phyloP scores from a whole-genome alignment of 2,888 invertebrate genomes.

The Nemurella pictetii region DNA sequence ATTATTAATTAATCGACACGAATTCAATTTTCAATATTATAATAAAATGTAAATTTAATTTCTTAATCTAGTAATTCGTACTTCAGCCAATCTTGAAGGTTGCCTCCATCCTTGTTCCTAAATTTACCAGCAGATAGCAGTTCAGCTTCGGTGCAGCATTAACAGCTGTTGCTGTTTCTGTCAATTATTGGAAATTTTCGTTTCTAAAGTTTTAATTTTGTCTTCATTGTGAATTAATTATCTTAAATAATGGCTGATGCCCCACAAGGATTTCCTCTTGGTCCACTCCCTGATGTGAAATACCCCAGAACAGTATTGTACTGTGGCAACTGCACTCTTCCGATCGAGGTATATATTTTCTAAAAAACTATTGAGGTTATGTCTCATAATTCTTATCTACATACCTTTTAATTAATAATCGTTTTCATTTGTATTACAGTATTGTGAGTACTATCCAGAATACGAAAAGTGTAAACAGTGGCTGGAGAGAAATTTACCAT shows the following conservation, averaged over 20 bases:
- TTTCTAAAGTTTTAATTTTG: not conserved
- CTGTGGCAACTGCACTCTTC: constrained; percentile 93
- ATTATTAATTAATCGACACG: too few relatives aligned
- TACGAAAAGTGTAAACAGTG: constrained; percentile 97
- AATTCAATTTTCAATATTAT: too few relatives aligned
- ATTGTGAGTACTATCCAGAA: constrained; percentile 97
- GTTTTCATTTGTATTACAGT: constrained; percentile 59
- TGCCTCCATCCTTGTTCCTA: not conserved
- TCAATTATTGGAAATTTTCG: not conserved
- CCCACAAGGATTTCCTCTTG: constrained; percentile 60
- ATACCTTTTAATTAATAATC: constrained; percentile 8
- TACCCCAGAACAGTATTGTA: constrained; percentile 86
- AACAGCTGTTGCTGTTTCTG: not conserved
- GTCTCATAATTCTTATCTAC: constrained; percentile 10
- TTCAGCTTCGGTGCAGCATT: not conserved
- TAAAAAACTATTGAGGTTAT: constrained; percentile 3
- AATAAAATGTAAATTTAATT: too few relatives aligned
- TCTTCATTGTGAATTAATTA: not conserved
- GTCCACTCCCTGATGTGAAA: constrained; percentile 70
- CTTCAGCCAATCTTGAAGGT: too few relatives aligned
- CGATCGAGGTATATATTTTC: constrained; percentile 72
- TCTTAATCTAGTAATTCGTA: too few relatives aligned
- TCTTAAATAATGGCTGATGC: constrained; percentile 50
- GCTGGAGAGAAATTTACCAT: constrained; percentile 92
- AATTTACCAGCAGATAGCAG: not conserved